phyloP scores from a whole-genome alignment of 2,113 vertebrate species.

The Forbesichthys agassizii region DNA sequence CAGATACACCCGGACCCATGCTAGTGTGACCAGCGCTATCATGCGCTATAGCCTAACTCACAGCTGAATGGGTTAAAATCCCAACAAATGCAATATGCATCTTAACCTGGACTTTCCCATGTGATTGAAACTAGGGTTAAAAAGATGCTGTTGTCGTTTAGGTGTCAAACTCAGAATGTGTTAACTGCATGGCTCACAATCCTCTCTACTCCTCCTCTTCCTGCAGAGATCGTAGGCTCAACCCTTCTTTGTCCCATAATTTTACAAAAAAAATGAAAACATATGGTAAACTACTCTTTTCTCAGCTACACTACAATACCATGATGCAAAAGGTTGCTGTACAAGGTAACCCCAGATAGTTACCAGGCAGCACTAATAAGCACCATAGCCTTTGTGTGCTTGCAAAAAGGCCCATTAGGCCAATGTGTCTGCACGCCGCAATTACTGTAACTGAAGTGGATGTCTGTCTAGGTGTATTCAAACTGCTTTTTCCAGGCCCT shows the following conservation, averaged over 20 bases:
- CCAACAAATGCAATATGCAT: too few species aligned
- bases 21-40: neutral
- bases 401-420: slow-evolving; percentile 40
- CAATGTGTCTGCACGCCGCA: slow-evolving; percentile 38
- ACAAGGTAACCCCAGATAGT: slow-evolving; percentile 24
- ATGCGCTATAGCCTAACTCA: slow-evolving; percentile 20
- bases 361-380: slow-evolving; percentile 29
- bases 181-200: too few species aligned
- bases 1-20: neutral
- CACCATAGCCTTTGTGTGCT: slow-evolving; percentile 22
- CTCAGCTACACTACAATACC: neutral
- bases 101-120: too few species aligned
- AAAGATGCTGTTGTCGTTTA: too few species aligned
- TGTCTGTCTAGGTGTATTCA: slow-evolving; percentile 37
- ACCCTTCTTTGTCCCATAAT: too few species aligned
- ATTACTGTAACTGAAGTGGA: slow-evolving; percentile 58
- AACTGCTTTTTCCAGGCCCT: slow-evolving; percentile 31
- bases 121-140: too few species aligned
- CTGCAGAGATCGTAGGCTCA: too few species aligned
- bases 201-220: too few species aligned
- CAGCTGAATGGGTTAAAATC: slow-evolving; percentile 3
- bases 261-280: too few species aligned
- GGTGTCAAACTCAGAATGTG: too few species aligned
- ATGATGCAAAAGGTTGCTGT: neutral
- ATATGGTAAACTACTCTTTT: neutral